A percentile compares a stretch with the other conserved stretches of the same genome.
phyloP scores from a whole-genome alignment of 2,113 vertebrate genomes.

The Xenopus borealis region DNA sequence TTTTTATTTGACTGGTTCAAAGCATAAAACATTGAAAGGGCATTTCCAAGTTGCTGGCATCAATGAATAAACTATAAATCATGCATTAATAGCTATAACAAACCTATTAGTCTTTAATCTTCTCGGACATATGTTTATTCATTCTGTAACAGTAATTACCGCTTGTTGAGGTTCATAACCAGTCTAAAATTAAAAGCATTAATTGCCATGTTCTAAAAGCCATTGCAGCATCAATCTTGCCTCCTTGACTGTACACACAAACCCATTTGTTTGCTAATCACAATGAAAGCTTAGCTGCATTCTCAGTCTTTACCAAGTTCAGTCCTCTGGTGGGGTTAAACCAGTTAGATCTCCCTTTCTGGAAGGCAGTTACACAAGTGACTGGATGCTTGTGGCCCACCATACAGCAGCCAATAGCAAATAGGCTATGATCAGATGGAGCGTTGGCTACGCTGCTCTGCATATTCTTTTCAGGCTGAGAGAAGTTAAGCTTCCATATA shows the following conservation, averaged over 20 bases:
- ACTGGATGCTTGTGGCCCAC: no score
- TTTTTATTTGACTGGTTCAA: neutral
- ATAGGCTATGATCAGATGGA: no score
- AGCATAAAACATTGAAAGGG: no score
- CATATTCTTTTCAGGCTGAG: no score
- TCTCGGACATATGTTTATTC: conserved; percentile 3
- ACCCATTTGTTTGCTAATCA: neutral
- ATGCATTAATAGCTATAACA: conserved; percentile 2
- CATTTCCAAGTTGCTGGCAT: no score
- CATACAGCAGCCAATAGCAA: no score
- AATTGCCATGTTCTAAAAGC: conserved; percentile 1
- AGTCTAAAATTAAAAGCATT: neutral
- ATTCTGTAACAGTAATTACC: conserved; percentile 6
- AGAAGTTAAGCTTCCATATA: no score
- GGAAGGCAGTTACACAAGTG: no score
- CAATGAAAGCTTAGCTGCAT: neutral
- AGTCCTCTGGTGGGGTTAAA: no score
- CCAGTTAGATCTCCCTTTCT: no score
- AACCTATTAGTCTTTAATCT: conserved; percentile 7
- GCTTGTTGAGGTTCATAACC: neutral
- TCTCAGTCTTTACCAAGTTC: no score
- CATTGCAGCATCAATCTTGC: neutral
- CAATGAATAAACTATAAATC: neutral
- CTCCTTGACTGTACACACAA: neutral
- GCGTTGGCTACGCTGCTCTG: no score